A percentile compares a stretch with the other conserved stretches of the same genome.
These are phyloP conservation scores for Petrolisthes cinctipes DNA, from an alignment of 2,888 invertebrate species.

Conservation along the genomic window DNA sequence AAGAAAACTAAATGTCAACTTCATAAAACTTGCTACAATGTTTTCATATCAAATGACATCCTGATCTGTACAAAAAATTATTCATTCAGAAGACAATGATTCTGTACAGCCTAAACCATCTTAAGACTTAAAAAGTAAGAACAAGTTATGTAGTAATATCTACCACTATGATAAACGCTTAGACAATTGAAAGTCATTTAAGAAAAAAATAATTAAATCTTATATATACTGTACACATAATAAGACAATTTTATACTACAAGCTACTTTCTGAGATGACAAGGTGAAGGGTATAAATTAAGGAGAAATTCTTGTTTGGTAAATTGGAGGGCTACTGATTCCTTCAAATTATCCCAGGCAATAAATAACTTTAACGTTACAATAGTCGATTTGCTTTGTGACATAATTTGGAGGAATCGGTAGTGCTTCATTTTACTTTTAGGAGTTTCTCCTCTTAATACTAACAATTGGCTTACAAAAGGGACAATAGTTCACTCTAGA, in stretches of 20 bases:
- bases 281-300: constrained; percentile 18
- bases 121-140: neutral
- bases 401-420: too few relatives aligned
- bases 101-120: neutral
- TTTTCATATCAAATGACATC: constrained; percentile 23
- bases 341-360: too few relatives aligned
- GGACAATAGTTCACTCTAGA: constrained; percentile 34
- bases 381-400: too few relatives aligned
- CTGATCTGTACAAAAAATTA: neutral
- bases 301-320: neutral
- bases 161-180: constrained; percentile 41
- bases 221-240: constrained; percentile 10
- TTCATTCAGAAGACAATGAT: neutral
- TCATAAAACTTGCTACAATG: constrained; percentile 38
- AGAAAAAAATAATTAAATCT: neutral
- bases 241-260: constrained; percentile 35
- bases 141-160: constrained; percentile 10
- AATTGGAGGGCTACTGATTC: too few relatives aligned
- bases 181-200: constrained; percentile 5
- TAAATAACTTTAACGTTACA: too few relatives aligned
- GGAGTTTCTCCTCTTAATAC: too few relatives aligned
- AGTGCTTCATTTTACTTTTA: too few relatives aligned
- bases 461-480: constrained; percentile 47
- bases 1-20: constrained; percentile 28
- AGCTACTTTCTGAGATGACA: constrained; percentile 46